A percentile compares a stretch with the other conserved stretches of the same genome.
Evolutionary conservation across 2,113 vertebrate genomes (phyloP).

Genomic region (Apteryx owenii): DNA sequence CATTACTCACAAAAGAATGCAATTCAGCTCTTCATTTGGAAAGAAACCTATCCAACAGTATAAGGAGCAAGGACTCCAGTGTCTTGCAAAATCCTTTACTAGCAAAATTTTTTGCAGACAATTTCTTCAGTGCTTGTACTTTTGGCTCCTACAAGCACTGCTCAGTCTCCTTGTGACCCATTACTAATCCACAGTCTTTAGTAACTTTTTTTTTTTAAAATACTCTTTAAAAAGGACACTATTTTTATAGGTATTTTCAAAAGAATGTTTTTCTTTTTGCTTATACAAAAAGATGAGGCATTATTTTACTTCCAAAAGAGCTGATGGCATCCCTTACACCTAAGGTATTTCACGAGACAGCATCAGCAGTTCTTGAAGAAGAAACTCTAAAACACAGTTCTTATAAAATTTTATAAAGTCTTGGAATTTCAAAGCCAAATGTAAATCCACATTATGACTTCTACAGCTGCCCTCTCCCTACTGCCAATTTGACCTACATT

Average conservation of each 20-base stretch:
- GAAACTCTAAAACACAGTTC: background rate
- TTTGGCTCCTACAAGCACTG: background rate
- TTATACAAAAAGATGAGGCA: background rate
- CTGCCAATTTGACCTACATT: background rate
- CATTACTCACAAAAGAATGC: background rate
- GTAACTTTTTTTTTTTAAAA: background rate
- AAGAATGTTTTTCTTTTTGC: background rate
- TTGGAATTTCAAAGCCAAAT: background rate
- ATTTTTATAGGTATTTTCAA: background rate
- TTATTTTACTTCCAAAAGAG: background rate
- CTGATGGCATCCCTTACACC: rapidly evolving
- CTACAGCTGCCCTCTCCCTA: background rate
- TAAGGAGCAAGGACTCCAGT: background rate
- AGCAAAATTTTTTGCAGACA: background rate
- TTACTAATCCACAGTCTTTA: background rate
- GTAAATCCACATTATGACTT: background rate
- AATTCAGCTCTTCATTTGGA: background rate
- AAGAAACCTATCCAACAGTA: background rate
- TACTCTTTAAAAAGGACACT: background rate
- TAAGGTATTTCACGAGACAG: background rate
- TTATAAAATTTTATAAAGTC: background rate
- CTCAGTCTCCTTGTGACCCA: background rate
- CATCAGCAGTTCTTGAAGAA: background rate
- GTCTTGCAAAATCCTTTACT: background rate
- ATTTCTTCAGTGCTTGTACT: background rate